A percentile compares a stretch with the other conserved stretches of the same genome.
phyloP scores from a whole-genome alignment of 2,113 vertebrate species.

The human (Homo sapiens) region GRCh38 chr18:30969001-30969500 shows the following conservation, averaged over 20 bases:
- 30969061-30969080: constrained; percentile 74
- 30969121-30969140: constrained; percentile 60
- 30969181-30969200: neutral
- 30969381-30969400: constrained; percentile 30
- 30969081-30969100: constrained; percentile 67
- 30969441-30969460: constrained; percentile 16
- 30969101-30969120: constrained; percentile 71
- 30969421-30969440: neutral
- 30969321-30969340: neutral
- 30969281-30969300: neutral
- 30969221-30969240: constrained; percentile 2
- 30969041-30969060: constrained; percentile 68
- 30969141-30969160: constrained; percentile 38
- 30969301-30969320: neutral
- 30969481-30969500: neutral
- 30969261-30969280: neutral
- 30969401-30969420: constrained; percentile 30
- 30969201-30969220: neutral
- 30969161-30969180: constrained; percentile 52
- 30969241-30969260: neutral
- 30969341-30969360: constrained; percentile 2
- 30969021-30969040: constrained; percentile 77
- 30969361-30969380: constrained; percentile 39
- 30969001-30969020: constrained; percentile 86
- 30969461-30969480: constrained; percentile 23